Evolutionary conservation across 1,140 invertebrate genomes (phyloP).

Genomic region (Cotesia glomerata): DNA sequence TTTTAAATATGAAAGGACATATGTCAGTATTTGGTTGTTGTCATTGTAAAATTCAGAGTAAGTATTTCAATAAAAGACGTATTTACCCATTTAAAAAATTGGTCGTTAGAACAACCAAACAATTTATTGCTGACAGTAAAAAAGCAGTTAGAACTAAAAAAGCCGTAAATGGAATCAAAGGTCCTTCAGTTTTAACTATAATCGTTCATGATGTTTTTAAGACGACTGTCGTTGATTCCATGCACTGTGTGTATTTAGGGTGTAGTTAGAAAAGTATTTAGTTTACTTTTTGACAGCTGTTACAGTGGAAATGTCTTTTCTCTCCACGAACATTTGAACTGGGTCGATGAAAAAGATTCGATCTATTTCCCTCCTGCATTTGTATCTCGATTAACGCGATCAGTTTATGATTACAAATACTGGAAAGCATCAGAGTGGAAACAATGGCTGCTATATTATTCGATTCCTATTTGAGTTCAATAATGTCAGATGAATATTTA

Average conservation of each 20-base stretch:
- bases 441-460: neutral
- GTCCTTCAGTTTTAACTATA: neutral
- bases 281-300: conserved; percentile 5
- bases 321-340: neutral
- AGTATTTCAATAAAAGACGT: neutral
- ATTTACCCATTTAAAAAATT: conserved; percentile 6
- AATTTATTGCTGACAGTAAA: neutral
- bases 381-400: too few species aligned
- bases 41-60: neutral
- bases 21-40: neutral
- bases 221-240: neutral
- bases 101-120: neutral
- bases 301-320: neutral
- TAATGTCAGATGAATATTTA: neutral
- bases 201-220: neutral
- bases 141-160: neutral
- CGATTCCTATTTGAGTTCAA: too few species aligned
- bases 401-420: too few species aligned
- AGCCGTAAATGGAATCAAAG: conserved; percentile 2
- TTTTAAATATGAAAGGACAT: conserved; percentile 1
- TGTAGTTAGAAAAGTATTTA: neutral
- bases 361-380: too few species aligned
- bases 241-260: conserved; percentile 20
- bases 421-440: neutral
- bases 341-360: too few species aligned